These are phyloP conservation scores for Carassius auratus DNA, from an alignment of 2,113 vertebrate species.

Conservation along the genomic window DNA sequence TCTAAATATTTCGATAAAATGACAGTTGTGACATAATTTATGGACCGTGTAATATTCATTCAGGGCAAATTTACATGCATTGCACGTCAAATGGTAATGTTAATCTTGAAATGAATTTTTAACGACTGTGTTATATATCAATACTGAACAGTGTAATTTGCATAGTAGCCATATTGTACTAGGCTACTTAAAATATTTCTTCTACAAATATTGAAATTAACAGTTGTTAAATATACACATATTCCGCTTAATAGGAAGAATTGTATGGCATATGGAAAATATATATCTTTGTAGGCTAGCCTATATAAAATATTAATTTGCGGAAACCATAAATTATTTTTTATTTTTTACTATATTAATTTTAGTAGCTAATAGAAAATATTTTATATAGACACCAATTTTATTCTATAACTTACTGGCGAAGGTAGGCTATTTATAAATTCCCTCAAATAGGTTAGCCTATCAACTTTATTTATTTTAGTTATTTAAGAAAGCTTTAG, in stretches of 20 bases:
- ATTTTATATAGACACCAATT: neutral
- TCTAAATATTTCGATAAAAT: slow-evolving; percentile 36
- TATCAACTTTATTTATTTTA: neutral
- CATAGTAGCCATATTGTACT: neutral
- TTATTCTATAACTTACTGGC: neutral
- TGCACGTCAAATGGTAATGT: neutral
- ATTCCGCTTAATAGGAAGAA: neutral
- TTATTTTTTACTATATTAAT: neutral
- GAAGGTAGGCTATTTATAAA: neutral
- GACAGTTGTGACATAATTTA: slow-evolving; percentile 45
- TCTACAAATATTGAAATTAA: neutral
- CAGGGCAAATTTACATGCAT: slow-evolving; percentile 27
- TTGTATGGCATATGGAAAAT: too few relatives aligned
- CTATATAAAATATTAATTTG: neutral
- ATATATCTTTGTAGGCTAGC: neutral
- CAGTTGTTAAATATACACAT: slow-evolving; percentile 3
- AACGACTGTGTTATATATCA: neutral
- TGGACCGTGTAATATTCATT: slow-evolving; percentile 50
- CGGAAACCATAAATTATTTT: neutral
- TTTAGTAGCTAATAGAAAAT: neutral
- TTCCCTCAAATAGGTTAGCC: neutral
- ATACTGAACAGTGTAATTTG: neutral
- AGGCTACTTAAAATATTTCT: neutral
- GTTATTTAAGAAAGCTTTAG: neutral
- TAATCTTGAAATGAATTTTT: neutral